Evolutionary conservation across 2,888 invertebrate species (phyloP).

Genomic region (Halictus ligatus): DNA sequence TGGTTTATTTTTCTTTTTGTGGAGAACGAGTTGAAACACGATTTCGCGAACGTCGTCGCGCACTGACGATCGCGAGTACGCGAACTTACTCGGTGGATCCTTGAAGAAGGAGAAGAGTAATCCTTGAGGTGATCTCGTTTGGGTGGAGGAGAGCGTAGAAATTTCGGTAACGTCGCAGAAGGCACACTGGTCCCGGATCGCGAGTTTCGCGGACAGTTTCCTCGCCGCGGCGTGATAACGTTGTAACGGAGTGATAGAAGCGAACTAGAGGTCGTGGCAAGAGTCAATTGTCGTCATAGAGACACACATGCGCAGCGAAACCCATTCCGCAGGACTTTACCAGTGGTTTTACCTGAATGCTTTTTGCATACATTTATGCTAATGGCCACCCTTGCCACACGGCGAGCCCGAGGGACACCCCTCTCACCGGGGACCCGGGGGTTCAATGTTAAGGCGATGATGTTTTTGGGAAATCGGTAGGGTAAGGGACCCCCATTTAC

Average conservation of each 20-base stretch:
- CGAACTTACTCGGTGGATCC: background rate
- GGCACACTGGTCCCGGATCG: constrained; percentile 1
- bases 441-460: constrained; percentile 63
- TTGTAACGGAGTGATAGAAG: constrained; percentile 63
- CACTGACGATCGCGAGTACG: background rate
- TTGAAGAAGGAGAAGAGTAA: background rate
- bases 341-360: constrained; percentile 18
- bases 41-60: background rate
- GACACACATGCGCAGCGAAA: constrained; percentile 62
- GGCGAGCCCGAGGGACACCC: constrained; percentile 28
- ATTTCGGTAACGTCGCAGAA: constrained; percentile 13
- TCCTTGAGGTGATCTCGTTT: background rate
- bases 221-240: constrained; percentile 54
- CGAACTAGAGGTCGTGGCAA: constrained; percentile 66
- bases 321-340: constrained; percentile 10
- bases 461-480: no score
- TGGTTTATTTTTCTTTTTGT: background rate
- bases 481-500: no score
- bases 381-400: constrained; percentile 25
- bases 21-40: background rate
- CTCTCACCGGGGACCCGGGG: background rate
- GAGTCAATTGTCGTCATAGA: constrained; percentile 60
- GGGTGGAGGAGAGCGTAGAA: background rate
- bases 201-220: constrained; percentile 37
- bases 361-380: constrained; percentile 58